A percentile compares a stretch with the other conserved stretches of the same genome.
Evolutionary conservation across 1,140 invertebrate species (phyloP).

Genomic region (Lethocerus indicus): DNA sequence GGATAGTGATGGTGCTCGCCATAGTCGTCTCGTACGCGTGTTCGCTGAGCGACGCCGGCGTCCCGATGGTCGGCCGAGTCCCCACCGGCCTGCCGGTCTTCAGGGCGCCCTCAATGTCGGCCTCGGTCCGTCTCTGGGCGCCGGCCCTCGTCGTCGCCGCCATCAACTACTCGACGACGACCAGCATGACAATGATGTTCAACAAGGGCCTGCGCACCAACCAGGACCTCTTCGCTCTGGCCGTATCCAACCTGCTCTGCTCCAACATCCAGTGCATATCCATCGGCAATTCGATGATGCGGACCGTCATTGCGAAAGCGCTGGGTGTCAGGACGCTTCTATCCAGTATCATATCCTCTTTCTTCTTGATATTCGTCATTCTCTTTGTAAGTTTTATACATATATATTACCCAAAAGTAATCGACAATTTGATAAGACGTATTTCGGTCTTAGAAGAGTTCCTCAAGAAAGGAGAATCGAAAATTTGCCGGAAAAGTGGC

Average conservation of each 20-base stretch:
- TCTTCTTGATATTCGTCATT: slow-evolving; percentile 6
- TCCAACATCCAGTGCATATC: slow-evolving; percentile 9
- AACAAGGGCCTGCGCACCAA: slow-evolving; percentile 1
- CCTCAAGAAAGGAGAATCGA: no score
- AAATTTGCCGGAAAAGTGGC: no score
- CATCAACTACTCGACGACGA: slow-evolving; percentile 9
- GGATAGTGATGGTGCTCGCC: slow-evolving; percentile 6
- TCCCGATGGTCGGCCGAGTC: slow-evolving; percentile 3
- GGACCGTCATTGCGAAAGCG: slow-evolving; percentile 7
- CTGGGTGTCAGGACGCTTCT: slow-evolving; percentile 7
- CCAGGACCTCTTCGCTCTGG: slow-evolving; percentile 12
- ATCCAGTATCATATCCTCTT: not conserved
- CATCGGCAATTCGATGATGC: slow-evolving; percentile 14
- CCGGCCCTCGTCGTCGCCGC: slow-evolving; percentile 4
- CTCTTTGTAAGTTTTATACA: slow-evolving; percentile 9
- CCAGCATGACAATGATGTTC: slow-evolving; percentile 6
- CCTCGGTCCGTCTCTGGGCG: not conserved
- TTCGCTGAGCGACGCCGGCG: slow-evolving; percentile 1
- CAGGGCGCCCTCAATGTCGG: not conserved
- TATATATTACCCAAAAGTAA: not conserved
- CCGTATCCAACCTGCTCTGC: slow-evolving; percentile 6
- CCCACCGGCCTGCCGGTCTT: slow-evolving; percentile 7
- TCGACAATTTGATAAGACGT: not conserved
- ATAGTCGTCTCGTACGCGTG: slow-evolving; percentile 8
- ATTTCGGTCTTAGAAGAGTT: not conserved